Conservation (phyloP, 2,113 vertebrate species). For the Cololabis saira region DNA sequence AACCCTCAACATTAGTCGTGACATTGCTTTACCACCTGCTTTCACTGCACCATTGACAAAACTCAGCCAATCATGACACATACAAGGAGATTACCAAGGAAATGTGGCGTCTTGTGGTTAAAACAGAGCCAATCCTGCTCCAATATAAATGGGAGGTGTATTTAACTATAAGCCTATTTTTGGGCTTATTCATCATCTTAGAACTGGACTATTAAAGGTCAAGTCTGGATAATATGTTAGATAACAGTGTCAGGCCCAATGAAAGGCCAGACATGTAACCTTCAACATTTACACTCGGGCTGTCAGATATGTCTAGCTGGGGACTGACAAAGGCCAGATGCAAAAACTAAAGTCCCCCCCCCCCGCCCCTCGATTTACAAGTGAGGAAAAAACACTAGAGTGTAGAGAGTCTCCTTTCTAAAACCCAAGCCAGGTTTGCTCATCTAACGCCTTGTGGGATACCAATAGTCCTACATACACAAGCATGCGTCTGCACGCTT, state of each 20-base stretch:
- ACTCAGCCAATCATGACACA: constrained; percentile 55
- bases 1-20: constrained; percentile 18
- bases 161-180: constrained; percentile 24
- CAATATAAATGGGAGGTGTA: constrained; percentile 7
- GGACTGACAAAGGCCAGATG: constrained; percentile 49
- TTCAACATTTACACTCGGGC: constrained; percentile 23
- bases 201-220: constrained; percentile 27
- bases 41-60: constrained; percentile 43
- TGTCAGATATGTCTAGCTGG: constrained; percentile 6
- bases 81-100: constrained; percentile 60
- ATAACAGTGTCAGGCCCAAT: constrained; percentile 31
- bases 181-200: constrained; percentile 26
- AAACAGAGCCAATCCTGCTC: constrained; percentile 25
- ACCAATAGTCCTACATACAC: constrained; percentile 6
- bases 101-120: constrained; percentile 24
- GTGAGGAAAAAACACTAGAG: background rate
- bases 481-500: constrained; percentile 7
- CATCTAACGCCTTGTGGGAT: constrained; percentile 6
- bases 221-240: constrained; percentile 37
- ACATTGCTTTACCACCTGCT: constrained; percentile 7
- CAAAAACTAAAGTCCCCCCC: constrained; percentile 25
- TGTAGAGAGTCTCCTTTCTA: constrained; percentile 4
- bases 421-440: constrained; percentile 22
- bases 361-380: background rate
- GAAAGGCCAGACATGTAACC: constrained; percentile 24